These are phyloP conservation scores for Tricholauxania praeusta DNA, from an alignment of 2,888 invertebrate genomes.

Conservation along the genomic window DNA sequence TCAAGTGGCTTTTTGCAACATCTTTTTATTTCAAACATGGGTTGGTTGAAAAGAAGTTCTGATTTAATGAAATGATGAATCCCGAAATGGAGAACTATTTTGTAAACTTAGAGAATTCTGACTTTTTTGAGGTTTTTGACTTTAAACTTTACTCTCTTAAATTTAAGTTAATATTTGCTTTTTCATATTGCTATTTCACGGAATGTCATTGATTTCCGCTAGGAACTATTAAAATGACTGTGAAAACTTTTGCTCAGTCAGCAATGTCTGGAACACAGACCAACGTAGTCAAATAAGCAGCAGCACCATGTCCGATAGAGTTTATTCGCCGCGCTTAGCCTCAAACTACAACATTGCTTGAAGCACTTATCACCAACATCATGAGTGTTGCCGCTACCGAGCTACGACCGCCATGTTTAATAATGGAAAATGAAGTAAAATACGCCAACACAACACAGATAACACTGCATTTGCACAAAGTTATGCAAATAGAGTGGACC, in stretches of 20 bases:
- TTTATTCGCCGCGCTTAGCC: no score
- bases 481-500: neutral
- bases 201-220: slow-evolving; percentile 23
- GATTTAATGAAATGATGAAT: no score
- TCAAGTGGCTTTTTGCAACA: no score
- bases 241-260: neutral
- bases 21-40: no score
- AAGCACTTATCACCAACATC: neutral
- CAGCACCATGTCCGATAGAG: neutral
- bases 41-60: no score
- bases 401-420: slow-evolving; percentile 30
- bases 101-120: no score
- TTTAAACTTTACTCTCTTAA: no score
- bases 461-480: neutral
- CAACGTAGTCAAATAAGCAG: no score
- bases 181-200: neutral
- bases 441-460: slow-evolving; percentile 18
- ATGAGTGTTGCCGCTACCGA: neutral
- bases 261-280: neutral
- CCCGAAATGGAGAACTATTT: no score
- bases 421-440: slow-evolving; percentile 35
- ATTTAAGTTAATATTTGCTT: no score
- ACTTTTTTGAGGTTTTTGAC: no score
- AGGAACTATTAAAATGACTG: slow-evolving; percentile 17
- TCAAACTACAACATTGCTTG: neutral